Base-by-base conservation (phyloP, 2,888 invertebrate species). In the Scaeva pyrastri region DNA sequence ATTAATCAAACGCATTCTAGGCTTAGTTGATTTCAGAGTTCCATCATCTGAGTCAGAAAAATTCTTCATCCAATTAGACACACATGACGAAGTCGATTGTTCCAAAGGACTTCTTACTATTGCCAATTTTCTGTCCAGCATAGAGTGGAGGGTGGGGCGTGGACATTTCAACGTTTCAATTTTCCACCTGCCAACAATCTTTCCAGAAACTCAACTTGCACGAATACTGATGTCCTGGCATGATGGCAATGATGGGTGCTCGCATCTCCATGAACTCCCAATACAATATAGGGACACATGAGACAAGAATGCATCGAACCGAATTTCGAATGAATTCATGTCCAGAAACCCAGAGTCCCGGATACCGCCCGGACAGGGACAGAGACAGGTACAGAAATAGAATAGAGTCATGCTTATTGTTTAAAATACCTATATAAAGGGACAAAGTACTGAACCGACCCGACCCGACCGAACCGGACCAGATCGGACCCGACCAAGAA, bases 161-260 rank as follows among this genome's bases (percentile, higher is more conserved):
- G n/a, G 36, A 58, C 70, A 5, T 48, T 72, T 73, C 68, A 80
- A 58, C 70, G 8, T 39, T 71, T 73, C 68, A 80, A 75, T 78
- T 83, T 60, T 60, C 43, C 56, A 72, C 11, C 60, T 43, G 26
- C 50, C 66, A 64, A 45, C 41, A 41, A 55, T 56, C 55, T 26
- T 41, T 23, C 14, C n/a, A 39, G 26, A 56, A 43, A 31, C 21
- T 12, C 4, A 21, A 50, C 21, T 23, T 8, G 31, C 5, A 7
- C 31, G 31, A 8, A 31, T 31, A 31, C 31, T 31, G n/a, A n/a
- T n/a, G n/a, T n/a, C n/a, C n/a, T n/a, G n/a, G n/a, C n/a, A 7
- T 31, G 31, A 31, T 31, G 31, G 31, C 31, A n/a, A n/a, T 2
- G 6, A 23, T 52, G 14, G 23, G 52, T 26, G 23, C 31, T 55